These are phyloP conservation scores for Uloborus diversus DNA, from an alignment of 1,140 invertebrate species.

Conservation along the genomic window DNA sequence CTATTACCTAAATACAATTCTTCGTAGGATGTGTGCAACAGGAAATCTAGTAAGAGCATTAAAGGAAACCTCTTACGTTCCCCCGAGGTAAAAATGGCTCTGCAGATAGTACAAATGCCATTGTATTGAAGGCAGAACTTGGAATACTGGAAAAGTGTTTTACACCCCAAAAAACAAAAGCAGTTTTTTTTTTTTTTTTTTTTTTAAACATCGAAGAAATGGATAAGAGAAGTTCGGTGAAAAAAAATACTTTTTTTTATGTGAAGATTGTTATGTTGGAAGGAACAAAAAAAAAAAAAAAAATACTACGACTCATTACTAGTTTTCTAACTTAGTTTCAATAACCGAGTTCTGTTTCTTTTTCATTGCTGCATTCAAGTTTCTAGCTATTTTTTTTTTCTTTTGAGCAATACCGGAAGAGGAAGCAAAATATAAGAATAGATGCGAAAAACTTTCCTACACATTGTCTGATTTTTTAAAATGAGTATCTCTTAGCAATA, in stretches of 20 bases:
- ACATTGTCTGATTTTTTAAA: too few species aligned
- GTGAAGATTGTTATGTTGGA: neutral
- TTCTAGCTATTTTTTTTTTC: neutral
- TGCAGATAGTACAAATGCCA: too few species aligned
- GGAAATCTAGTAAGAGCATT: constrained; percentile 7
- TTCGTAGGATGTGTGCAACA: neutral
- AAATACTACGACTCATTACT: constrained; percentile 23
- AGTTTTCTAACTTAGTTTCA: constrained; percentile 28
- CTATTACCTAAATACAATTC: constrained; percentile 20
- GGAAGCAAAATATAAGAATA: neutral
- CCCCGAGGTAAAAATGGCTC: too few species aligned
- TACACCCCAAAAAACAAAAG: neutral
- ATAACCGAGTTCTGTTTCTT: neutral
- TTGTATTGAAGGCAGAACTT: neutral
- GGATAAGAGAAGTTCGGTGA: neutral
- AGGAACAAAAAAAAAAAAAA: constrained; percentile 3
- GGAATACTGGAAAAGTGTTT: neutral
- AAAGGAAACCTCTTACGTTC: constrained; percentile 6
- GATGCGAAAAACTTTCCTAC: too few species aligned
- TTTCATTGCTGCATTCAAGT: neutral
- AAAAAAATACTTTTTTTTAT: neutral
- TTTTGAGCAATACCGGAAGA: neutral
- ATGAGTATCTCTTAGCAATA: too few species aligned
- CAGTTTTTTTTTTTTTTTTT: too few species aligned
- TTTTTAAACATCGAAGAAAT: too few species aligned